Evolutionary conservation across 2,113 vertebrate species (phyloP).

Genomic region (Toxotes chatareus): DNA sequence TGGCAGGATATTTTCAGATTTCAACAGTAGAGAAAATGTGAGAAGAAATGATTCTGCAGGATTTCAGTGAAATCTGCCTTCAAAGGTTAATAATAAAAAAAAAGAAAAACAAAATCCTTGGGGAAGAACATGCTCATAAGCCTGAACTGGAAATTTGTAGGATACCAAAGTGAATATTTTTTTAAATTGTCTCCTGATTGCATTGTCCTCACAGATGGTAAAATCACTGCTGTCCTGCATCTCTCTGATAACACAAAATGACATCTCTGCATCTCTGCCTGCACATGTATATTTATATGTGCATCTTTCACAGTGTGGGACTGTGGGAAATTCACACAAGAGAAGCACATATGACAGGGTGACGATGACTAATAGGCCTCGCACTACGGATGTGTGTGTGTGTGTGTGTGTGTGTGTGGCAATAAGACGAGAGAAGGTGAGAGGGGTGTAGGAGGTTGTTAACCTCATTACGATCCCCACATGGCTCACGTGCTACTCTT

Average conservation of each 20-base stretch:
- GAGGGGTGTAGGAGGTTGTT: slow-evolving; percentile 55
- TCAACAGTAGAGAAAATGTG: slow-evolving; percentile 4
- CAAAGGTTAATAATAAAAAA: slow-evolving; percentile 20
- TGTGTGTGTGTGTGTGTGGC: neutral
- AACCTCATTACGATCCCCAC: slow-evolving; percentile 64
- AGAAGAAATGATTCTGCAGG: neutral
- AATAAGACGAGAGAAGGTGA: too few relatives aligned
- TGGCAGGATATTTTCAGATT: neutral
- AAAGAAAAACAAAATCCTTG: neutral
- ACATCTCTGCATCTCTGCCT: slow-evolving; percentile 42
- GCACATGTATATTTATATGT: slow-evolving; percentile 23
- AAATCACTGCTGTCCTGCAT: slow-evolving; percentile 24
- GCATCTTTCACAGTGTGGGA: slow-evolving; percentile 38
- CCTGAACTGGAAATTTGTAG: neutral
- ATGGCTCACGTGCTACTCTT: slow-evolving; percentile 45
- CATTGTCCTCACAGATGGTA: slow-evolving; percentile 11
- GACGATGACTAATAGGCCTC: slow-evolving; percentile 56
- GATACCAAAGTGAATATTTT: slow-evolving; percentile 1
- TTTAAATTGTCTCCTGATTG: slow-evolving; percentile 27
- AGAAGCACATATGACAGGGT: slow-evolving; percentile 50
- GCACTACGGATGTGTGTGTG: slow-evolving; percentile 13
- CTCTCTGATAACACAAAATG: slow-evolving; percentile 41
- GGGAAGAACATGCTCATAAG: slow-evolving; percentile 9
- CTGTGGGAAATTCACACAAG: slow-evolving; percentile 14
- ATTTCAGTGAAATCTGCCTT: slow-evolving; percentile 5